These are phyloP conservation scores for Danio albolineatus DNA, from an alignment of 2,797 vertebrate genomes.

Conservation along the genomic window DNA sequence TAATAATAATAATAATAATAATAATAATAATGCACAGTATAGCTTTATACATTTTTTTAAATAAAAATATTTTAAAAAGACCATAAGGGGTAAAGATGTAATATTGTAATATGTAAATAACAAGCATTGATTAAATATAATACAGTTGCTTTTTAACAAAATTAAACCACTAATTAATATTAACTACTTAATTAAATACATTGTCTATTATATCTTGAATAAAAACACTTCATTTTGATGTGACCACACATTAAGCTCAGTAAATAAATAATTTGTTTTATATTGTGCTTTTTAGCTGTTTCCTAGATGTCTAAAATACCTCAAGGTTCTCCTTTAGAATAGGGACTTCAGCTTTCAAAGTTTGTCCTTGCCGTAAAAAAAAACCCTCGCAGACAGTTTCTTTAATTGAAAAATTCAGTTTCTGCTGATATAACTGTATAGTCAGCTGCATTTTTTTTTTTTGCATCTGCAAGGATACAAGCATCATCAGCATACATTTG, in stretches of 20 bases:
- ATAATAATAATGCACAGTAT: too few species aligned
- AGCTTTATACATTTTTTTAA: too few species aligned
- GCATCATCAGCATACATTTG: conserved; percentile 28
- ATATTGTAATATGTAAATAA: too few species aligned
- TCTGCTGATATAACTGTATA: conserved; percentile 10
- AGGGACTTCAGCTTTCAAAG: not conserved
- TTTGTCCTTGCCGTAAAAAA: not conserved
- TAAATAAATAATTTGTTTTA: not conserved
- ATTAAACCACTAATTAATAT: not conserved
- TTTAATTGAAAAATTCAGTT: not conserved
- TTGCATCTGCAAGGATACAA: not conserved
- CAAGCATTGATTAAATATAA: too few species aligned
- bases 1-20: too few species aligned
- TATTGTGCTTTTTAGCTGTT: not conserved
- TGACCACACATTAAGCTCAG: not conserved
- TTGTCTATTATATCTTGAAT: not conserved
- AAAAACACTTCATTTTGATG: not conserved
- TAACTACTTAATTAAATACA: not conserved
- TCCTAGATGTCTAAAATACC: not conserved
- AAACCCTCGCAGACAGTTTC: not conserved
- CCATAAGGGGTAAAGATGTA: too few species aligned
- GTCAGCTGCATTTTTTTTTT: conserved; percentile 15
- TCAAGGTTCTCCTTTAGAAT: not conserved
- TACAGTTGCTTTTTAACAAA: too few species aligned
- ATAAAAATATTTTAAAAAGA: too few species aligned